phyloP scores from a whole-genome alignment of 2,888 invertebrate species.

The Drosophila peninsularis region DNA sequence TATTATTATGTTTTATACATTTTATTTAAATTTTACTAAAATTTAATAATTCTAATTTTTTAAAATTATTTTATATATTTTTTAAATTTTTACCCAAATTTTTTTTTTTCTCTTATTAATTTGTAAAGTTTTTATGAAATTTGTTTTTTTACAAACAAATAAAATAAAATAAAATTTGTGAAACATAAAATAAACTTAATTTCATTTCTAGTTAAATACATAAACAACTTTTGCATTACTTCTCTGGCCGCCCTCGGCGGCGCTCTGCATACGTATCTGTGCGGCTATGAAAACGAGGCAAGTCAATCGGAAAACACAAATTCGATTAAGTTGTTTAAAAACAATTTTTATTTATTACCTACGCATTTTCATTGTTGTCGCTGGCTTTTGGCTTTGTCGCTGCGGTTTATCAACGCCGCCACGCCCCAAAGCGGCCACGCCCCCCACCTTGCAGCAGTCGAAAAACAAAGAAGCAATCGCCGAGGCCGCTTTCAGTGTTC shows the following conservation, averaged over 20 bases:
- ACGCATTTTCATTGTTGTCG: constrained; percentile 57
- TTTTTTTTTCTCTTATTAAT: too few species aligned
- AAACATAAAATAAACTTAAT: too few species aligned
- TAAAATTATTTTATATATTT: too few species aligned
- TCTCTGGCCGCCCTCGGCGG: constrained; percentile 17
- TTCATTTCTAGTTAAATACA: too few species aligned
- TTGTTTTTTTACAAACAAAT: too few species aligned
- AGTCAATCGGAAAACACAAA: constrained; percentile 76
- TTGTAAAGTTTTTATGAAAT: too few species aligned
- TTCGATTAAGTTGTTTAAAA: constrained; percentile 79
- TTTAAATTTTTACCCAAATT: too few species aligned
- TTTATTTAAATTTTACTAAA: too few species aligned
- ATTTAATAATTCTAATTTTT: too few species aligned
- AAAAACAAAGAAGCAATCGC: constrained; percentile 3
- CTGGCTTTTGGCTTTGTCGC: constrained; percentile 47
- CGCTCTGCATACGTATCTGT: constrained; percentile 8
- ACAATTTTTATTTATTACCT: constrained; percentile 76
- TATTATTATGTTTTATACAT: too few species aligned
- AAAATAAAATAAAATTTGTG: too few species aligned
- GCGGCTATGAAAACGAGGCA: constrained; percentile 19
- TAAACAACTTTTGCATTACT: not conserved
- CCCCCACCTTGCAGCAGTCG: constrained; percentile 2
- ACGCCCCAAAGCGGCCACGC: constrained; percentile 32
- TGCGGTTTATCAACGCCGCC: constrained; percentile 46
- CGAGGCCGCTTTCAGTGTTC: constrained; percentile 16